Base-by-base conservation (phyloP, 2,113 vertebrate genomes). In the Microtus ochrogaster region DNA sequence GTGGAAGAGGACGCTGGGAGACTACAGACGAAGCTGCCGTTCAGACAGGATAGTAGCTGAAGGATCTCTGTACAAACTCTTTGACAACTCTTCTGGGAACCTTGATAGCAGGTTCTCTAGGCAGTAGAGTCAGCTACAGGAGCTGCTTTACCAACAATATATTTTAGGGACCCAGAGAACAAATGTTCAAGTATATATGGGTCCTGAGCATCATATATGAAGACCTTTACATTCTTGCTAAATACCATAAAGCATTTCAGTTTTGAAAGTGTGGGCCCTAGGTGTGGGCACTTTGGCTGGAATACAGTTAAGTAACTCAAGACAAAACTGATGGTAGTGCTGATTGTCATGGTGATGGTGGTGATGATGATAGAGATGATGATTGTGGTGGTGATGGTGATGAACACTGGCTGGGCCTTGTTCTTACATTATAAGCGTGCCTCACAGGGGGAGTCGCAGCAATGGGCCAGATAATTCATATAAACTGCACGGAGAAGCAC, bases 161-260 rank as follows among this genome's bases (percentile, higher is more conserved):
- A 0, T 30, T 8, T 41, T 2, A 81, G 83, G 61, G 39, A 39
- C 4, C 0, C 0, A 12, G 73, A n/a, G 33, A 52, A 28, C 5
- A 17, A 19, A 33, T 4, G 0, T 36, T 55, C 4, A 0, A 17
- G 55, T 13, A 0, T 10, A 11, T 2, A 0, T 0, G 0, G 39
- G 36, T 7, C 8, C 24, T 30, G 2, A 12, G 14, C 3, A 0
- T 2, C 0, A 6, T 0, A 6, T 0, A 1, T 3, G 0, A 0
- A 16, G 2, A 0, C 41, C 5, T 0, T 28, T 0, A 0, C 5
- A 2, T 7, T 1, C 84, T 86, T 14, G 10, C 49, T 73, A 41
- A 14, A 5, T 0, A 0, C 10, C 0, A 0, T 0, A 6, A 17
- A 47, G 66, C 28, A 3, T 41, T 9, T 26, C 14, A 0, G 0